These are phyloP conservation scores for Thunnus maccoyii DNA, from an alignment of 2,113 vertebrate genomes.

Conservation along the genomic window DNA sequence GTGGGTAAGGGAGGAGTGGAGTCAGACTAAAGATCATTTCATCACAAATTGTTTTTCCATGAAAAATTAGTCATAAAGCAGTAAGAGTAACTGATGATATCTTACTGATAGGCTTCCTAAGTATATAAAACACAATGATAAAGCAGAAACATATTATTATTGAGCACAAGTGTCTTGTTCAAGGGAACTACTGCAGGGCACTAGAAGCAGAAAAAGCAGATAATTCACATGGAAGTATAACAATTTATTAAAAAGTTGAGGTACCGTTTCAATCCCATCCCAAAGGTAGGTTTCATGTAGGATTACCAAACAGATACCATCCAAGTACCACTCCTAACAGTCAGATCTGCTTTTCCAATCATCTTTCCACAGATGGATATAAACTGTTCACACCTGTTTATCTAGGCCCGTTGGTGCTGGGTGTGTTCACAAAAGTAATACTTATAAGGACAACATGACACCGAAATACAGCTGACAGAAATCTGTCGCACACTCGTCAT, in stretches of 20 bases:
- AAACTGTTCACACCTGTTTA: conserved; percentile 15
- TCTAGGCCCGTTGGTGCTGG: background rate
- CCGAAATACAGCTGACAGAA: conserved; percentile 10
- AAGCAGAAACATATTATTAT: background rate
- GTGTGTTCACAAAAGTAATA: conserved; percentile 21
- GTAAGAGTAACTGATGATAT: too few species aligned
- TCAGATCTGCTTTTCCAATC: background rate
- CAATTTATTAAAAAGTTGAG: background rate
- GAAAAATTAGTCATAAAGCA: too few species aligned
- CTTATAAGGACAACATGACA: background rate
- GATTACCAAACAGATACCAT: background rate
- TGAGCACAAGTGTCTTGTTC: background rate
- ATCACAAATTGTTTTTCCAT: too few species aligned
- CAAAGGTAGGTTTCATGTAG: background rate
- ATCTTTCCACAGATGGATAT: background rate
- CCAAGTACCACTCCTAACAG: background rate
- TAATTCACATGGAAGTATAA: background rate
- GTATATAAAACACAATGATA: background rate
- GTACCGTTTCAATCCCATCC: too few species aligned
- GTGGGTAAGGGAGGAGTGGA: too few species aligned
- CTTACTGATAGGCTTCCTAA: too few species aligned
- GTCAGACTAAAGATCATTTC: too few species aligned
- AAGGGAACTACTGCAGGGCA: background rate
- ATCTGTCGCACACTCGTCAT: background rate
- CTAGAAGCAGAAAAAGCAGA: background rate